These are phyloP conservation scores for Phyllostomus hastatus DNA, from an alignment of 2,113 vertebrate genomes.

Conservation along the genomic window DNA sequence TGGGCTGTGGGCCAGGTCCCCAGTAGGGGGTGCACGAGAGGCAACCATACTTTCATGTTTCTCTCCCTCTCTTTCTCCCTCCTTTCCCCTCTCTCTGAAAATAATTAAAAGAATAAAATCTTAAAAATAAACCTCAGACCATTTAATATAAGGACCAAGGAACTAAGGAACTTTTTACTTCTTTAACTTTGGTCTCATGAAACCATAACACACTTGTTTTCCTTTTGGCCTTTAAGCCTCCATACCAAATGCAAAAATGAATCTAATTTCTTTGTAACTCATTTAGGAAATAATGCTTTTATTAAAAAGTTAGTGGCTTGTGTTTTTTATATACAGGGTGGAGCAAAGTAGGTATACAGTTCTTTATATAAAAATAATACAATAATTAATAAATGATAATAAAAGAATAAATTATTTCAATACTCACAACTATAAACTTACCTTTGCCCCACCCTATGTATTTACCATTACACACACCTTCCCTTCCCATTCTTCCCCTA, in stretches of 20 bases:
- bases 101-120: too few species aligned
- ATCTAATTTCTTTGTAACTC: neutral
- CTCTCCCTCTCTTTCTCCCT: too few species aligned
- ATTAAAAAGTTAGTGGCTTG: neutral
- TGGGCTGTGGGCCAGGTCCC: too few species aligned
- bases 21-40: too few species aligned
- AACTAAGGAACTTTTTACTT: neutral
- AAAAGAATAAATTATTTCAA: neutral
- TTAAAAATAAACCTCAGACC: too few species aligned
- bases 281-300: slow-evolving; percentile 3
- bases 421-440: neutral
- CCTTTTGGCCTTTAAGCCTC: neutral
- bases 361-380: neutral
- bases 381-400: neutral
- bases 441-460: neutral
- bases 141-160: neutral
- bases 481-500: accelerated
- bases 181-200: neutral
- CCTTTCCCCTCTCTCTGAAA: too few species aligned
- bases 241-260: neutral
- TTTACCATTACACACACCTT: neutral
- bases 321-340: neutral
- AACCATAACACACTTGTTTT: neutral
- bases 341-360: neutral
- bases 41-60: too few species aligned